Percentiles rank a stretch among this genome's conserved stretches.
phyloP scores from a whole-genome alignment of 2,113 vertebrate genomes.

The Limanda limanda region DNA sequence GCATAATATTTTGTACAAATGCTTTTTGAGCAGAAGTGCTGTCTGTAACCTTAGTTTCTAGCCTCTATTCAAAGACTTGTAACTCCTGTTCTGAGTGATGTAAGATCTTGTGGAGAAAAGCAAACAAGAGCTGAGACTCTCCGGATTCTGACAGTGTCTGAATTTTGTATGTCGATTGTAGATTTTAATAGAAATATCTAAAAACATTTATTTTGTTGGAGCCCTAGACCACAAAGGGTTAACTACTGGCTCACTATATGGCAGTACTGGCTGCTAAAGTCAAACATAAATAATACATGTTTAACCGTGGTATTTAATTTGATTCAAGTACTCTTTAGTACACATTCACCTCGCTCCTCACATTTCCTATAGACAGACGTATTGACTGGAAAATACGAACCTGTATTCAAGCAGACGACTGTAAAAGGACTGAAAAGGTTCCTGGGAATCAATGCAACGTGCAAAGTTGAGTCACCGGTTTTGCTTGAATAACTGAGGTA shows the following conservation, averaged over 20 bases:
- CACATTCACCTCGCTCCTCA: background rate
- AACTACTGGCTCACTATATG: background rate
- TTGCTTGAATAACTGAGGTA: constrained; percentile 71
- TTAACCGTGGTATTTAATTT: background rate
- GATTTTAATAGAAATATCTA: too few relatives aligned
- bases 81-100: too few relatives aligned
- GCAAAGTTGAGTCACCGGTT: constrained; percentile 60
- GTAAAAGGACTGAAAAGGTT: constrained; percentile 51
- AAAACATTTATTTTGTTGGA: too few relatives aligned
- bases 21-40: too few relatives aligned
- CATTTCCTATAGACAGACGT: background rate
- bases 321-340: background rate
- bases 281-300: background rate
- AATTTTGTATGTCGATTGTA: too few relatives aligned
- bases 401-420: constrained; percentile 53
- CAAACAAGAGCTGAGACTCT: too few relatives aligned
- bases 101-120: too few relatives aligned
- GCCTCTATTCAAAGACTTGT: too few relatives aligned
- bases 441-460: constrained; percentile 59
- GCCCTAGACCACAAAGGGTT: too few relatives aligned
- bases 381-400: constrained; percentile 36
- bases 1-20: too few relatives aligned
- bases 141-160: too few relatives aligned
- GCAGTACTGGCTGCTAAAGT: background rate
- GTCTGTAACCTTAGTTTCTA: too few relatives aligned